Conservation (phyloP, 2,888 invertebrate species). For the Drosophila recens region DNA sequence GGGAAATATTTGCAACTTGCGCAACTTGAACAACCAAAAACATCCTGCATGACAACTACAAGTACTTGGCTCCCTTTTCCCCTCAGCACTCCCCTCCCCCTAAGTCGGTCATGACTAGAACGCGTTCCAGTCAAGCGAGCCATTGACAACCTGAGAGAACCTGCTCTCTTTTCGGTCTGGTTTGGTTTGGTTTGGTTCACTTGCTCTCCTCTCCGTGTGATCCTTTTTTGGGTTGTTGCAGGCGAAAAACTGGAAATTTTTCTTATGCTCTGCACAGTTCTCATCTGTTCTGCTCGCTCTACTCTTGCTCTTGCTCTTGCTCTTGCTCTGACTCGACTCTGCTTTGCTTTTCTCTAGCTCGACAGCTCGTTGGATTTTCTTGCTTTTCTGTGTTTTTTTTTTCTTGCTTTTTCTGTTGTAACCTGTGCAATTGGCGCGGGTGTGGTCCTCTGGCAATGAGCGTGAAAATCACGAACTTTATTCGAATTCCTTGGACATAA, state of each 20-base stretch:
- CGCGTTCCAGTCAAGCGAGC: conserved; percentile 46
- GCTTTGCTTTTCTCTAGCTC: conserved; percentile 44
- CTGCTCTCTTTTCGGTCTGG: conserved; percentile 16
- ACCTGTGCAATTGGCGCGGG: conserved; percentile 85
- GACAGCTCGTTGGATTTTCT: conserved; percentile 49
- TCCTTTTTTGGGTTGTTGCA: conserved; percentile 59
- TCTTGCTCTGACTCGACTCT: background rate
- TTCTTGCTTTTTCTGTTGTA: conserved; percentile 51
- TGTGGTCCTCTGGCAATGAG: conserved; percentile 82
- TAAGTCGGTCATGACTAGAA: conserved; percentile 29
- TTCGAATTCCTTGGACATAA: conserved; percentile 16
- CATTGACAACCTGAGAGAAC: conserved; percentile 20
- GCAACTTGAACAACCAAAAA: conserved; percentile 52
- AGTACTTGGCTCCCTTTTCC: conserved; percentile 3
- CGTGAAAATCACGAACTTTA: conserved; percentile 51
- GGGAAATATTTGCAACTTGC: conserved; percentile 70
- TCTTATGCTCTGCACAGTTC: conserved; percentile 41
- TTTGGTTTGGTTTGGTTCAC: conserved; percentile 13
- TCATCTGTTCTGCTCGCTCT: conserved; percentile 8
- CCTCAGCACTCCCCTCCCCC: background rate
- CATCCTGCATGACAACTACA: conserved; percentile 58
- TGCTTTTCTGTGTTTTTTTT: conserved; percentile 42
- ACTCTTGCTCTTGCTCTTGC: conserved; percentile 15
- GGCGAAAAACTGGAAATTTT: conserved; percentile 70
- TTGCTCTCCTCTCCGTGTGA: conserved; percentile 56